phyloP scores from a whole-genome alignment of 64 coral and sea anemone species.

The Astreopora myriophthalma region DNA sequence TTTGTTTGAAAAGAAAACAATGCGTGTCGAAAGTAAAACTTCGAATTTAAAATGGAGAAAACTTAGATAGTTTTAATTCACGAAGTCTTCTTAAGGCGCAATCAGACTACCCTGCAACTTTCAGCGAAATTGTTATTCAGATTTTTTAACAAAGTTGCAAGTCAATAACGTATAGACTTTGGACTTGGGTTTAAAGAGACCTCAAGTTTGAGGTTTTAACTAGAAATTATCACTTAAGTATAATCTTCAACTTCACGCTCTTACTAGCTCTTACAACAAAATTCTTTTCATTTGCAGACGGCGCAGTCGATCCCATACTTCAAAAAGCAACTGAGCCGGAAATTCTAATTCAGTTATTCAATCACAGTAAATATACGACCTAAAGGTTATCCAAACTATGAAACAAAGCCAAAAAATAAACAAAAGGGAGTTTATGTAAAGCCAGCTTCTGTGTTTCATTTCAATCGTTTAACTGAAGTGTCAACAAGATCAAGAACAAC shows the following conservation, averaged over 20 bases:
- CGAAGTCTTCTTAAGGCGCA: too few species aligned
- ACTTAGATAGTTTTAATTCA: too few species aligned
- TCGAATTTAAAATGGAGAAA: too few species aligned
- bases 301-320: background rate
- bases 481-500: too few species aligned
- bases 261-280: background rate
- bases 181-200: background rate
- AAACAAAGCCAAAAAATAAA: background rate
- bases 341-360: background rate
- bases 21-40: background rate
- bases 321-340: background rate
- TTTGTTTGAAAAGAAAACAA: background rate
- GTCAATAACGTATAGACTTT: background rate
- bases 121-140: background rate
- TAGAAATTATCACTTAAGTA: background rate
- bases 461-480: too few species aligned
- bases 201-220: background rate
- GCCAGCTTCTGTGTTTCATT: background rate
- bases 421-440: background rate
- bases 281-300: slow-evolving; percentile 11
- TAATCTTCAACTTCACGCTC: background rate
- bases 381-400: background rate
- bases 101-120: background rate
- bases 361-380: background rate
- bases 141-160: background rate